These are phyloP conservation scores for Dexiosoma caninum DNA, from an alignment of 2,888 invertebrate genomes.

Conservation along the genomic window DNA sequence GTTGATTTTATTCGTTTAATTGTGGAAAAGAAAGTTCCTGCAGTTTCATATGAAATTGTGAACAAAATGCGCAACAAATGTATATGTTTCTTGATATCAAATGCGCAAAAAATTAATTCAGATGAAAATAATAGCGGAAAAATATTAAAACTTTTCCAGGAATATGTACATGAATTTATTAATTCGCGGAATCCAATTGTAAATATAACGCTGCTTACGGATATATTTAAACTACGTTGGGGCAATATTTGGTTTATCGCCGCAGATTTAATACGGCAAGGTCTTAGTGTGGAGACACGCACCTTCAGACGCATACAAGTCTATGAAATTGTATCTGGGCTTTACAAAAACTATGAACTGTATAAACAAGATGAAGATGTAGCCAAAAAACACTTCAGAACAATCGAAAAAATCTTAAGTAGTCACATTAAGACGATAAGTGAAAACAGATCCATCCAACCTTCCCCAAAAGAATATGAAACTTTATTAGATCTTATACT, in stretches of 20 bases:
- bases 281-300: conserved; percentile 81
- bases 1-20: conserved; percentile 69
- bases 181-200: conserved; percentile 75
- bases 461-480: conserved; percentile 69
- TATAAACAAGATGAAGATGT: conserved; percentile 65
- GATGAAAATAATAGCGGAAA: conserved; percentile 44
- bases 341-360: conserved; percentile 80
- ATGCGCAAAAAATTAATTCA: conserved; percentile 61
- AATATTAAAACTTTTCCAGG: conserved; percentile 65
- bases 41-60: conserved; percentile 66
- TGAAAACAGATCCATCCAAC: conserved; percentile 36
- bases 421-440: conserved; percentile 62
- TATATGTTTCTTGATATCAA: conserved; percentile 68
- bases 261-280: conserved; percentile 80
- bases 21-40: conserved; percentile 69
- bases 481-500: conserved; percentile 67
- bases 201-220: conserved; percentile 83
- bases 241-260: conserved; percentile 81
- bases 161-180: conserved; percentile 70
- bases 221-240: conserved; percentile 83
- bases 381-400: conserved; percentile 64
- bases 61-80: conserved; percentile 71
- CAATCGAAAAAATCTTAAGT: conserved; percentile 66
- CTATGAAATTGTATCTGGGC: conserved; percentile 82
- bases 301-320: conserved; percentile 84